A percentile compares a stretch with the other conserved stretches of the same genome.
These are phyloP conservation scores for Peribatodes rhomboidaria DNA, from an alignment of 2,888 invertebrate species.

Conservation along the genomic window DNA sequence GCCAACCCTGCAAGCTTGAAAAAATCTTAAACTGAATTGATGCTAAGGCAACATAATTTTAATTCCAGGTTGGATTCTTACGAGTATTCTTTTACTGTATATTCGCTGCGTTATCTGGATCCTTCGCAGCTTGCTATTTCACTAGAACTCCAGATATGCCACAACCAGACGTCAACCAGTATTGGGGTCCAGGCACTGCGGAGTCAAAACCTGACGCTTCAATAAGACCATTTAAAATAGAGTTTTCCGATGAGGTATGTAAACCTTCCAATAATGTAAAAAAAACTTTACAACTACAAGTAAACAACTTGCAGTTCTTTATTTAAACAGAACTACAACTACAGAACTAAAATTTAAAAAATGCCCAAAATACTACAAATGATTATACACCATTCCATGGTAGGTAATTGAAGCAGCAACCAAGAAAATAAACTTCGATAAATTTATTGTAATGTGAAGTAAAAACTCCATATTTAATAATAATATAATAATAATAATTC, in stretches of 20 bases:
- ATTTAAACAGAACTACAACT: too few relatives aligned
- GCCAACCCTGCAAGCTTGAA: too few relatives aligned
- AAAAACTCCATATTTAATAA: too few relatives aligned
- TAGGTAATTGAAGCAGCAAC: too few relatives aligned
- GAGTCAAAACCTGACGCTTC: conserved; percentile 76
- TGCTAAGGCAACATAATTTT: not conserved
- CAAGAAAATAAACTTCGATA: too few relatives aligned
- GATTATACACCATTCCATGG: too few relatives aligned
- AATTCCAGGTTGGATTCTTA: not conserved
- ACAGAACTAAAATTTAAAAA: too few relatives aligned
- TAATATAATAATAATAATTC: too few relatives aligned
- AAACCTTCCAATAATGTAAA: not conserved
- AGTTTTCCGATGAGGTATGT: conserved; percentile 86
- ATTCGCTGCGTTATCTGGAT: conserved; percentile 2
- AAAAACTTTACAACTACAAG: not conserved
- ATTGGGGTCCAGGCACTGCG: conserved; percentile 87
- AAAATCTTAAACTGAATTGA: too few relatives aligned
- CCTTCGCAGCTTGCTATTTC: conserved; percentile 6
- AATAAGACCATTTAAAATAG: conserved; percentile 87
- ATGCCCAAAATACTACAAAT: too few relatives aligned
- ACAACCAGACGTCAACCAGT: conserved; percentile 68
- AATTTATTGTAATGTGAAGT: too few relatives aligned
- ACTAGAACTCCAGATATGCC: conserved; percentile 50
- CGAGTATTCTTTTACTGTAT: not conserved
- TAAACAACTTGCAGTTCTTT: too few relatives aligned